These are phyloP conservation scores for Melinopterus prodromus DNA, from an alignment of 2,888 invertebrate genomes.

Conservation along the genomic window DNA sequence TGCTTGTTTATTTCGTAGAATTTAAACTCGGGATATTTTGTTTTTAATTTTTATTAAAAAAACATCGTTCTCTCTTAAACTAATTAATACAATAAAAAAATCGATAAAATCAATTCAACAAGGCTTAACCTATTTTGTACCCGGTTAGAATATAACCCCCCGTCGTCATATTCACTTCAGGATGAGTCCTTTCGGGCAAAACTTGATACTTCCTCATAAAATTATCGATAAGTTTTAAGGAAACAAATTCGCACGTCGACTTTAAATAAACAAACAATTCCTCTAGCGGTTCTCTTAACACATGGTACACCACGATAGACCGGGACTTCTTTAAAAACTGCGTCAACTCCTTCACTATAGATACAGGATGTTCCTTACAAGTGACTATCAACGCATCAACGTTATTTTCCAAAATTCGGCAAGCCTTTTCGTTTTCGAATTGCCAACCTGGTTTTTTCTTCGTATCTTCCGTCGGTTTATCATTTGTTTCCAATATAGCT, in stretches of 20 bases:
- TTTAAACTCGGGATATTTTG: slow-evolving; percentile 4
- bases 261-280: slow-evolving; percentile 85
- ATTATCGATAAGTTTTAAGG: slow-evolving; percentile 81
- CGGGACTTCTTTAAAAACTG: slow-evolving; percentile 82
- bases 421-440: slow-evolving; percentile 72
- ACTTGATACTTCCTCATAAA: slow-evolving; percentile 93
- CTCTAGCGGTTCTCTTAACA: slow-evolving; percentile 82
- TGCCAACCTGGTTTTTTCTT: slow-evolving; percentile 73
- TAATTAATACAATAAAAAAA: slow-evolving; percentile 11
- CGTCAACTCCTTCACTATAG: slow-evolving; percentile 77
- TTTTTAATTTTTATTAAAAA: not conserved
- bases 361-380: slow-evolving; percentile 86
- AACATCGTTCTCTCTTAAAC: not conserved
- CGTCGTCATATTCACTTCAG: slow-evolving; percentile 89
- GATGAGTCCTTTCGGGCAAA: slow-evolving; percentile 91
- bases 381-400: slow-evolving; percentile 82
- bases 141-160: slow-evolving; percentile 91
- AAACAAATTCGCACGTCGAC: slow-evolving; percentile 73
- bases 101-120: slow-evolving; percentile 18
- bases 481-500: slow-evolving; percentile 29
- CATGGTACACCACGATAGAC: slow-evolving; percentile 86
- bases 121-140: slow-evolving; percentile 48
- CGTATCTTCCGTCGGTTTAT: slow-evolving; percentile 37
- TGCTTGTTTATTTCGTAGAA: too few species aligned
- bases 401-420: slow-evolving; percentile 68